Evolutionary conservation across 2,888 invertebrate species (phyloP).

Genomic region (Lithophane semibrunnea): DNA sequence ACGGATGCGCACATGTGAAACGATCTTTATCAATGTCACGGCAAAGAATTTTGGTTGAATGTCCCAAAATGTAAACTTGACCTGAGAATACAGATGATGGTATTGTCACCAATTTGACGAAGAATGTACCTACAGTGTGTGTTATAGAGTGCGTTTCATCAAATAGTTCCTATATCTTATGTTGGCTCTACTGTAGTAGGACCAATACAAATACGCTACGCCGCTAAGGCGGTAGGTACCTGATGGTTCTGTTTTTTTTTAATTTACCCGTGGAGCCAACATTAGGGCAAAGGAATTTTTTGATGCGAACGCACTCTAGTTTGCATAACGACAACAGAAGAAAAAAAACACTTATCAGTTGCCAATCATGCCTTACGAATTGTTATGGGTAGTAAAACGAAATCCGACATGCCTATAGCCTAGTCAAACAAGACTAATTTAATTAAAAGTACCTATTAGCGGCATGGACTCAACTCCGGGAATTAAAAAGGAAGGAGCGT

Average conservation of each 20-base stretch:
- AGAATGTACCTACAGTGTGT: too few relatives aligned
- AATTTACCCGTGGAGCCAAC: too few relatives aligned
- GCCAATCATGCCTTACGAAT: slow-evolving; percentile 36
- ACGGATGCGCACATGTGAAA: slow-evolving; percentile 83
- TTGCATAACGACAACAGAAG: not conserved
- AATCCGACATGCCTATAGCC: slow-evolving; percentile 5
- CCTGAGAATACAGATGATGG: not conserved
- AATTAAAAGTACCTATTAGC: slow-evolving; percentile 24
- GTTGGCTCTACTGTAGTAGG: too few relatives aligned
- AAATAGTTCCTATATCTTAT: too few relatives aligned
- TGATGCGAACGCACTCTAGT: too few relatives aligned
- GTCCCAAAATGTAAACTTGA: slow-evolving; percentile 47
- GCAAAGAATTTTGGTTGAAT: slow-evolving; percentile 80
- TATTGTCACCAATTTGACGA: not conserved
- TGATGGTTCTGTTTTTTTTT: too few relatives aligned
- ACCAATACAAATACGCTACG: too few relatives aligned
- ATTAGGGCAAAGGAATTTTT: too few relatives aligned
- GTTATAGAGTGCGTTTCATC: too few relatives aligned
- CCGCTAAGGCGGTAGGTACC: too few relatives aligned
- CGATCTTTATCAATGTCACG: slow-evolving; percentile 87
- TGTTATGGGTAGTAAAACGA: slow-evolving; percentile 17
- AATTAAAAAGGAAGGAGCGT: slow-evolving; percentile 40
- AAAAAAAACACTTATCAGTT: slow-evolving; percentile 26
- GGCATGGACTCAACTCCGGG: not conserved
- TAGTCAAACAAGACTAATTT: slow-evolving; percentile 18